Percentiles rank a stretch among this genome's conserved stretches.
Conservation (phyloP, 2,113 vertebrate species). For the Gymnarchus niloticus region DNA sequence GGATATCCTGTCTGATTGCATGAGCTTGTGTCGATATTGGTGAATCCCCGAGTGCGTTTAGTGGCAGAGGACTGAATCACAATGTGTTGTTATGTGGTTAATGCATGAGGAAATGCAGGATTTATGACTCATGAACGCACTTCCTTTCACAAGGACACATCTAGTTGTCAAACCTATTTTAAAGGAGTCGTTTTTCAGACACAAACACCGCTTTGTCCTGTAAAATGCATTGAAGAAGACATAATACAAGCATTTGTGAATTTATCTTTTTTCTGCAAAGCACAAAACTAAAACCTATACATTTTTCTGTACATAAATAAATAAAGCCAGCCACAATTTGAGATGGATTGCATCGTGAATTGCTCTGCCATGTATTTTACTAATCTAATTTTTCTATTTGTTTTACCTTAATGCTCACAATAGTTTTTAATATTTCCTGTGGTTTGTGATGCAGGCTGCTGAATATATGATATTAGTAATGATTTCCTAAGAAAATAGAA, state of each 20-base stretch:
- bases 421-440: neutral
- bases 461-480: neutral
- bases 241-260: slow-evolving; percentile 3
- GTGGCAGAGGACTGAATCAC: neutral
- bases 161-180: slow-evolving; percentile 7
- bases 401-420: neutral
- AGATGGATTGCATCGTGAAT: neutral
- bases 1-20: neutral
- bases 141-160: neutral
- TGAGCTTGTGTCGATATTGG: neutral
- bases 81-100: neutral
- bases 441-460: neutral
- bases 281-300: neutral
- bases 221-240: neutral
- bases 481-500: neutral
- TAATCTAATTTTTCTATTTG: neutral
- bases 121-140: slow-evolving; percentile 13
- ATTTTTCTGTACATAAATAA: neutral
- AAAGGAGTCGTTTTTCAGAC: neutral
- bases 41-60: neutral
- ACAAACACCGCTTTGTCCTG: slow-evolving; percentile 7
- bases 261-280: slow-evolving; percentile 2
- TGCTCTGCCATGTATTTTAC: neutral
- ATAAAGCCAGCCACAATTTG: neutral
- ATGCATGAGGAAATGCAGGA: neutral